These are phyloP conservation scores for Phoeniculus purpureus DNA, from an alignment of 2,797 vertebrate genomes.

Conservation along the genomic window DNA sequence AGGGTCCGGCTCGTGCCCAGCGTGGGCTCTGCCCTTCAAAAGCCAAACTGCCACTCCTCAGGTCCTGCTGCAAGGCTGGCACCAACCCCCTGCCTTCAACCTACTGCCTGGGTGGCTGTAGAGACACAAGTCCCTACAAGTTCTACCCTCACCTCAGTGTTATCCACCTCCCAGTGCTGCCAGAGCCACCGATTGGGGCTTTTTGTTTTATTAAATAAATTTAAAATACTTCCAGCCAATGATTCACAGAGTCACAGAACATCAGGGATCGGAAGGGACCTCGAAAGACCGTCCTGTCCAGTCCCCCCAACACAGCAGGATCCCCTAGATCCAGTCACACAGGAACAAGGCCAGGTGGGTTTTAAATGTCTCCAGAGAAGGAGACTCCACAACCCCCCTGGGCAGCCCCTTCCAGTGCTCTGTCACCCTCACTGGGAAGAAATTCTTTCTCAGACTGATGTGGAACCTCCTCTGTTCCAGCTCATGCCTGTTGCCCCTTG, in stretches of 20 bases:
- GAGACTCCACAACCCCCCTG: no score
- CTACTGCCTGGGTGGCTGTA: neutral
- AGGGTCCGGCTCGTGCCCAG: neutral
- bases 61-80: neutral
- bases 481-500: no score
- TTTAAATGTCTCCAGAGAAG: no score
- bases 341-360: no score
- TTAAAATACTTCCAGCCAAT: neutral
- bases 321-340: no score
- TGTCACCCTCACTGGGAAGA: no score
- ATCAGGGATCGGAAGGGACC: no score
- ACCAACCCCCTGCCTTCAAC: accelerated
- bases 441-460: no score
- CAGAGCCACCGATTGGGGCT: neutral
- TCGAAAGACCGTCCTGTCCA: no score
- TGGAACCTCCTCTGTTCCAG: no score
- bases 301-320: no score
- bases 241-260: neutral
- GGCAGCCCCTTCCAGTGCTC: no score
- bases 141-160: accelerated
- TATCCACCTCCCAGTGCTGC: neutral
- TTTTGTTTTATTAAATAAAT: neutral
- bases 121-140: neutral
- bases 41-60: neutral
- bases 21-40: neutral